Base-by-base conservation (phyloP, 1,140 invertebrate genomes). In the Plectrocnemia conspersa region DNA sequence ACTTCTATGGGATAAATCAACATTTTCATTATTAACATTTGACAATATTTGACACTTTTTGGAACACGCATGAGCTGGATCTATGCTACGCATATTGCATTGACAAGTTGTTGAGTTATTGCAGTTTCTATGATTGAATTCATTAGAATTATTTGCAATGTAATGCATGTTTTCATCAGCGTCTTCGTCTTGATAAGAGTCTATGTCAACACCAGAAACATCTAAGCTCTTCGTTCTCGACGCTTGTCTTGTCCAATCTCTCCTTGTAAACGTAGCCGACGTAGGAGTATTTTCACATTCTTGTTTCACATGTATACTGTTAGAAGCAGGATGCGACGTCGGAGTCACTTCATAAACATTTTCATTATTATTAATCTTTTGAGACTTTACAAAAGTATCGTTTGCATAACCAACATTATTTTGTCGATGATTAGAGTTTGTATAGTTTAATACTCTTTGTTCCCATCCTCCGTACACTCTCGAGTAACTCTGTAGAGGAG, bases 201-300 rank as follows among this genome's bases (percentile, higher is more conserved):
- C 21, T 32, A 3, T 36, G 45, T 29, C 27, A 35, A 49, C 70
- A 41, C 71, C 70, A 50, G 60, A 69, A 11, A 70, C 70, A 58
- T 75, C 73, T 54, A 75, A 68, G 62, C 73, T 75, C 49, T 75
- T 75, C n/a, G 73, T 75, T 65, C 73, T 71, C 61, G 73, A 72
- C 65, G 73, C 73, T 73, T 75, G 73, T 70, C 73, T 71, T 72
- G 72, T 69, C 73, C 73, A 75, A 68, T 75, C 73, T 73, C 73
- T 75, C 71, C 73, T 65, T 58, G 71, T 74, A 69, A 75, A 75
- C 72, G 73, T 74, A 67, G 72, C 73, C 66, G 73, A 72, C 71
- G 71, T 71, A 68, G 71, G 68, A 65, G 68, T 68, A 56, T 50
- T 15, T 2, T 50, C 47, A 16, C 16, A 19, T 3, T 35, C 32